Conservation (phyloP, 2,113 vertebrate species). For the Rhynchomys soricoides region DNA sequence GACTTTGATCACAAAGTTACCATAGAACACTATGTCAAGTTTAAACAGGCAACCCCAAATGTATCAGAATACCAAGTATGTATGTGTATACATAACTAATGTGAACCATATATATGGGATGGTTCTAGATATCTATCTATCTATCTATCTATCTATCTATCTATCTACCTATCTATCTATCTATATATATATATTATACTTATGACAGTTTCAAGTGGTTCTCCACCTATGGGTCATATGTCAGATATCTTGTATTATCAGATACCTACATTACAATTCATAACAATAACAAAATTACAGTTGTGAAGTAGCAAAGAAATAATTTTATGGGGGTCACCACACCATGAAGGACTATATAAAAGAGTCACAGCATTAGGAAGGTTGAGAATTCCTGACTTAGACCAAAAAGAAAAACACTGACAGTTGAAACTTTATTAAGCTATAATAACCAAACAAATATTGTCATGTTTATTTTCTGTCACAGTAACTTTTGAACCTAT, state of each 20-base stretch:
- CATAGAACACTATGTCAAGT: background rate
- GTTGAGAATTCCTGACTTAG: background rate
- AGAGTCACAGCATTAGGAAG: background rate
- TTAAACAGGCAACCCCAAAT: background rate
- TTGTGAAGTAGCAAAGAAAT: background rate
- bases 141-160: no score
- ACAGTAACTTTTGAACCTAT: background rate
- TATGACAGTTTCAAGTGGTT: background rate
- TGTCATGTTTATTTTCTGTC: constrained; percentile 14
- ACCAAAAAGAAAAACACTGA: background rate
- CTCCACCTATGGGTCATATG: background rate
- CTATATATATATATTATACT: background rate
- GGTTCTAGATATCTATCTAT: constrained; percentile 10
- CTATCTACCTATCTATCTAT: no score
- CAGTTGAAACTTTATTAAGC: background rate
- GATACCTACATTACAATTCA: background rate
- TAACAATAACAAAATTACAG: background rate
- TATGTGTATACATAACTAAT: no score
- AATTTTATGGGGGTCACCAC: background rate
- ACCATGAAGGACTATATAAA: background rate
- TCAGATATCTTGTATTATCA: background rate
- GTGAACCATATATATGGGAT: background rate
- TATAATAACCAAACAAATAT: background rate
- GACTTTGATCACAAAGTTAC: background rate
- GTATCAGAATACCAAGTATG: background rate